Percentiles rank a stretch among this genome's conserved stretches.
These are phyloP conservation scores for Myotis vivesi DNA, from an alignment of 2,797 vertebrate species.

Conservation along the genomic window DNA sequence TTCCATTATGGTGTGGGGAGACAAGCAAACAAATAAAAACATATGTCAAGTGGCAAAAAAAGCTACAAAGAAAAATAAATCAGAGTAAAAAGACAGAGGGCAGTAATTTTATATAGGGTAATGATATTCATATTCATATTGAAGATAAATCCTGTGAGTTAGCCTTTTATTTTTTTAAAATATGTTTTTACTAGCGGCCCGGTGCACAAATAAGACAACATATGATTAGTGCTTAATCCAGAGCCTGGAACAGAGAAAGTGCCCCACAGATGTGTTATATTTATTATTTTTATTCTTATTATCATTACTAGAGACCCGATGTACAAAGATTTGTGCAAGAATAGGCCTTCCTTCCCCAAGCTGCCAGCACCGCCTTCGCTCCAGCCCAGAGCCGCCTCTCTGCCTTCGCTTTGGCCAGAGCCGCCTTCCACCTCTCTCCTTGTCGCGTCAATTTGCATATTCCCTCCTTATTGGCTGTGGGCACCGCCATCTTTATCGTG, in stretches of 20 bases:
- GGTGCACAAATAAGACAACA: background rate
- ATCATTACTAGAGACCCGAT: background rate
- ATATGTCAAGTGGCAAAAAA: background rate
- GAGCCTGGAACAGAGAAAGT: background rate
- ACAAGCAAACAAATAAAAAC: slow-evolving; percentile 16
- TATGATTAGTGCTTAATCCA: background rate
- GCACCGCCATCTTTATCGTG: too few species aligned
- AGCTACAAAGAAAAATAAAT: background rate
- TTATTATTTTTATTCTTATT: background rate
- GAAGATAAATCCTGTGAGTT: background rate
- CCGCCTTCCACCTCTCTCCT: too few species aligned
- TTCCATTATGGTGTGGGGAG: background rate
- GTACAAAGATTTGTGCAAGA: too few species aligned
- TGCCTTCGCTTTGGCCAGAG: too few species aligned
- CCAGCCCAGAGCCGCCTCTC: too few species aligned
- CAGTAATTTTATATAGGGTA: background rate
- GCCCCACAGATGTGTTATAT: background rate
- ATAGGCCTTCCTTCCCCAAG: too few species aligned
- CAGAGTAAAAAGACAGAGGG: background rate
- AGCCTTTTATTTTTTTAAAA: background rate
- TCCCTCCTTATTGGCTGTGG: too few species aligned
- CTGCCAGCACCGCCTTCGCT: too few species aligned
- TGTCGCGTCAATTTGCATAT: too few species aligned
- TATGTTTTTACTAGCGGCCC: too few species aligned
- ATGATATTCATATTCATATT: background rate